Percentiles rank a stretch among this genome's conserved stretches.
Conservation (phyloP, 2,888 invertebrate genomes). For the Xestia c-nigrum region DNA sequence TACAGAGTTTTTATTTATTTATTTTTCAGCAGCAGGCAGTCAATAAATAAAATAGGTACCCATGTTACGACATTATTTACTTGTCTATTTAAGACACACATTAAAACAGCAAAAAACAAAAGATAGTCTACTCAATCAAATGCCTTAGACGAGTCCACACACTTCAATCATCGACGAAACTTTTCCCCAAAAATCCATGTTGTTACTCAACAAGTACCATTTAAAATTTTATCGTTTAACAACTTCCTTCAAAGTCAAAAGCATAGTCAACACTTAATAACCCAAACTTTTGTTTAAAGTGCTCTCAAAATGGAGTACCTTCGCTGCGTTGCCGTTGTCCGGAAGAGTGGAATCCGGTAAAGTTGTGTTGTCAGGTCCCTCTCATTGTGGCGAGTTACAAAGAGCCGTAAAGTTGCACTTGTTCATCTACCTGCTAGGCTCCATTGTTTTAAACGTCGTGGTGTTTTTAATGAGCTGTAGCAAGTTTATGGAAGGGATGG, state of each 20-base stretch:
- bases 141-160: slow-evolving; percentile 8
- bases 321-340: slow-evolving; percentile 60
- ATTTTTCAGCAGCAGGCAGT: not conserved
- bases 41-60: not conserved
- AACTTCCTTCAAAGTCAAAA: slow-evolving; percentile 61
- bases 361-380: slow-evolving; percentile 73
- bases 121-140: slow-evolving; percentile 22
- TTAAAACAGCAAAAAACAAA: not conserved
- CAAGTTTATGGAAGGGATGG: slow-evolving; percentile 23
- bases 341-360: slow-evolving; percentile 71
- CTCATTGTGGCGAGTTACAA: slow-evolving; percentile 75
- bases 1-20: not conserved
- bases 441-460: slow-evolving; percentile 59
- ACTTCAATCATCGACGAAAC: not conserved
- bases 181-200: slow-evolving; percentile 11
- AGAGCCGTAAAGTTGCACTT: slow-evolving; percentile 76
- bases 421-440: slow-evolving; percentile 66
- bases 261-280: slow-evolving; percentile 57
- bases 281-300: slow-evolving; percentile 62
- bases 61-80: not conserved
- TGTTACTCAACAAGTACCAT: slow-evolving; percentile 24
- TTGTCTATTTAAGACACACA: not conserved
- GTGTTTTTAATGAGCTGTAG: slow-evolving; percentile 57
- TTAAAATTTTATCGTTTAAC: slow-evolving; percentile 53
- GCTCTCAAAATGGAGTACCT: slow-evolving; percentile 66